Evolutionary conservation across 2,888 invertebrate genomes (phyloP).

Genomic region (Megalurothrips usitatus): DNA sequence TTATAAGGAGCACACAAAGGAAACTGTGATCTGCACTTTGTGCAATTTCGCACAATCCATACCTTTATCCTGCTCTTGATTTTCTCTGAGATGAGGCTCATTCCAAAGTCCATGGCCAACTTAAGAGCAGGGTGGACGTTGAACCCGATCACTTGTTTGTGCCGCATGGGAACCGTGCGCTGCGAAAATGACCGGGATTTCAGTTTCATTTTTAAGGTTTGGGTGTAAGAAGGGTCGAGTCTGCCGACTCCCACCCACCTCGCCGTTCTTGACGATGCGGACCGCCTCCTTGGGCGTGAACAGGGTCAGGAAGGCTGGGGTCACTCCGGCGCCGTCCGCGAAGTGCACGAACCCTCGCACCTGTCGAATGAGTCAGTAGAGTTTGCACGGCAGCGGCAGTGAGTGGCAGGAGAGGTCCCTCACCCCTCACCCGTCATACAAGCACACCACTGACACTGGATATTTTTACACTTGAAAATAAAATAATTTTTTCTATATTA

Average conservation of each 20-base stretch:
- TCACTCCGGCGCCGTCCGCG: conserved; percentile 44
- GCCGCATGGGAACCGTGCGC: conserved; percentile 86
- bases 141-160: conserved; percentile 82
- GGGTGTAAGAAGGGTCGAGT: neutral
- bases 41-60: conserved; percentile 36
- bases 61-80: conserved; percentile 74
- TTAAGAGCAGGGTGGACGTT: conserved; percentile 78
- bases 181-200: conserved; percentile 49
- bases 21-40: neutral
- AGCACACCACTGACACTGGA: no score
- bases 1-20: no score
- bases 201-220: neutral
- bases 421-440: no score
- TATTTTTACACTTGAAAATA: no score
- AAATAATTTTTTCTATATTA: no score
- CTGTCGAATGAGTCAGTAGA: neutral
- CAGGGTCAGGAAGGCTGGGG: conserved; percentile 44
- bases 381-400: no score
- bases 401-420: no score
- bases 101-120: conserved; percentile 76
- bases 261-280: conserved; percentile 74
- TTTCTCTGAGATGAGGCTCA: conserved; percentile 78
- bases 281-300: conserved; percentile 55
- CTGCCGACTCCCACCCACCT: conserved; percentile 54
- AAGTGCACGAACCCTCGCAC: conserved; percentile 44